Evolutionary conservation across 2,797 vertebrate genomes (phyloP).

Genomic region (Taeniopygia guttata): DNA sequence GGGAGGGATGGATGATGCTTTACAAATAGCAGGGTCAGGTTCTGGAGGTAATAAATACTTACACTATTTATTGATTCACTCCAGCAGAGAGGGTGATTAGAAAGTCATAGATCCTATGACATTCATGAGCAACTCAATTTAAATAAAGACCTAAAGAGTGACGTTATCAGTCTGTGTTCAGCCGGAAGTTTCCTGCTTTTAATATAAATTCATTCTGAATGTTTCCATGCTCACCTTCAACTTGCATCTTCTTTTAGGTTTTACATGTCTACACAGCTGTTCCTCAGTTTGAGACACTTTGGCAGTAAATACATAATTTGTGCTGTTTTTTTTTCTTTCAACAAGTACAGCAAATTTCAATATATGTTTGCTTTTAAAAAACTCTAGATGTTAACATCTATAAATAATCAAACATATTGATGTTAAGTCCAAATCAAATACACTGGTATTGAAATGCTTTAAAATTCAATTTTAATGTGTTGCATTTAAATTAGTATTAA

Average conservation of each 20-base stretch:
- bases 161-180: background rate
- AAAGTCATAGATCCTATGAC: background rate
- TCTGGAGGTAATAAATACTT: background rate
- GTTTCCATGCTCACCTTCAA: background rate
- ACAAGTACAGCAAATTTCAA: background rate
- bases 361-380: background rate
- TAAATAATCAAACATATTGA: background rate
- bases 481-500: background rate
- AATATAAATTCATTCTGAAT: background rate
- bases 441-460: background rate
- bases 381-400: background rate
- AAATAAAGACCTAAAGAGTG: background rate
- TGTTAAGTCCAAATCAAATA: background rate
- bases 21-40: background rate
- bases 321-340: background rate
- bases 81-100: background rate
- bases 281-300: background rate
- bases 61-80: background rate
- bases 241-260: background rate
- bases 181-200: background rate
- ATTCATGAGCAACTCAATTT: background rate
- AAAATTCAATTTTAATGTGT: background rate
- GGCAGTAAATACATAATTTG: background rate
- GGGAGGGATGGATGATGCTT: background rate
- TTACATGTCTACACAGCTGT: background rate